Evolutionary conservation across 2,797 vertebrate genomes (phyloP).

Genomic region (Sebastes jordani): DNA sequence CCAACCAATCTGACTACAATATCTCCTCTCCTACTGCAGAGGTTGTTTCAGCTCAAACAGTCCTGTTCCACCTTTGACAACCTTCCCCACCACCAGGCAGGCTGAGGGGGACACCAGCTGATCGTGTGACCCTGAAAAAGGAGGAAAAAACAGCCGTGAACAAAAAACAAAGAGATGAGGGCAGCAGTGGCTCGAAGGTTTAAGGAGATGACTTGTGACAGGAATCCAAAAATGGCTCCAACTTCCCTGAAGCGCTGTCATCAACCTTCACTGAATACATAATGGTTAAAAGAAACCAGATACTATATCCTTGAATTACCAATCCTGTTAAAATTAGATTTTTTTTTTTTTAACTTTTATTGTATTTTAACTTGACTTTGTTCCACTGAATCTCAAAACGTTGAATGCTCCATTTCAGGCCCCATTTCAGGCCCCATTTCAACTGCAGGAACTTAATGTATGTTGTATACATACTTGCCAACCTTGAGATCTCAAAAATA

Average conservation of each 20-base stretch:
- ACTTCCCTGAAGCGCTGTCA: too few relatives aligned
- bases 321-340: background rate
- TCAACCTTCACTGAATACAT: too few relatives aligned
- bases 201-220: background rate
- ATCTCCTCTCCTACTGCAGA: slow-evolving; percentile 76
- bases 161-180: background rate
- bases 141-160: background rate
- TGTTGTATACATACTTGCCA: too few relatives aligned
- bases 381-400: background rate
- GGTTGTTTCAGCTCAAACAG: slow-evolving; percentile 98
- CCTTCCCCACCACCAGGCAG: slow-evolving; percentile 93
- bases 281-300: too few relatives aligned
- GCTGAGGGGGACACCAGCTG: slow-evolving; percentile 92
- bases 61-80: slow-evolving; percentile 95
- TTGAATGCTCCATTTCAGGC: background rate
- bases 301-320: background rate
- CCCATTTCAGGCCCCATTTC: too few relatives aligned
- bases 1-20: background rate
- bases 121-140: slow-evolving; percentile 87
- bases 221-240: background rate
- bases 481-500: too few relatives aligned
- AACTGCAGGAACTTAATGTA: background rate
- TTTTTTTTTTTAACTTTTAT: background rate
- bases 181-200: background rate
- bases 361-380: background rate